Base-by-base conservation (phyloP, 2,797 vertebrate species). In the Melanotaenia trifasciata region DNA sequence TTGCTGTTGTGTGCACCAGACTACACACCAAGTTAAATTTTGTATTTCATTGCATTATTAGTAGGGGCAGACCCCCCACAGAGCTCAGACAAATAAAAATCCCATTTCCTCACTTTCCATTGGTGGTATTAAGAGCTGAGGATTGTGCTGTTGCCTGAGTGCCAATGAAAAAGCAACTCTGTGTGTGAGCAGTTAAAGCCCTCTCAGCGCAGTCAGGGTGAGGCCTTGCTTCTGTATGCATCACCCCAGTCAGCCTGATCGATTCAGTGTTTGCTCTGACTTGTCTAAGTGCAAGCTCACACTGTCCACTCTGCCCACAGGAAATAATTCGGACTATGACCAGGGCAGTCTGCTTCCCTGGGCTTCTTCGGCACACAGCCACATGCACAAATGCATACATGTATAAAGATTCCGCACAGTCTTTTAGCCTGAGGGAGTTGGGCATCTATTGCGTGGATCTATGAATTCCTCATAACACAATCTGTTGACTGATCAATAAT, bases 401-500 rank as follows among this genome's bases (percentile, higher is more conserved):
- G 68, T 80, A 77, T 79, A 80, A 80, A 78, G 74, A 65, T 69
- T 85, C 84, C 67, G 68, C 56, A 57, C 71, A 83, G 78, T 69
- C 73, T 85, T 60, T 54, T 57, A 67, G 88, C 87, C 70, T 76
- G 28, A 72, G 85, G 90, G 87, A 78, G 72, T 71, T 60, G 72
- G 89, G 74, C 77, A 77, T 74, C 64, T 60, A 56, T 45, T 67
- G 72, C 72, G 20, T 77, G 78, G 84, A 89, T 90, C 92, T 90
- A 92, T 92, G 88, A 93, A 94, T 93, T 94, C 92, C 90, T 95
- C 92, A 94, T 94, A 91, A 91, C 88, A 76, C 92, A 92, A 93
- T 95, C 93, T 94, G 93, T 93, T 90, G 87, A 67, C 84, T 91
- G 90, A 94, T 95, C 94, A 94, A 95, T 95, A 95, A 94, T 95